Conservation (phyloP, 2,113 vertebrate species). For the Eptatretus burgeri region DNA sequence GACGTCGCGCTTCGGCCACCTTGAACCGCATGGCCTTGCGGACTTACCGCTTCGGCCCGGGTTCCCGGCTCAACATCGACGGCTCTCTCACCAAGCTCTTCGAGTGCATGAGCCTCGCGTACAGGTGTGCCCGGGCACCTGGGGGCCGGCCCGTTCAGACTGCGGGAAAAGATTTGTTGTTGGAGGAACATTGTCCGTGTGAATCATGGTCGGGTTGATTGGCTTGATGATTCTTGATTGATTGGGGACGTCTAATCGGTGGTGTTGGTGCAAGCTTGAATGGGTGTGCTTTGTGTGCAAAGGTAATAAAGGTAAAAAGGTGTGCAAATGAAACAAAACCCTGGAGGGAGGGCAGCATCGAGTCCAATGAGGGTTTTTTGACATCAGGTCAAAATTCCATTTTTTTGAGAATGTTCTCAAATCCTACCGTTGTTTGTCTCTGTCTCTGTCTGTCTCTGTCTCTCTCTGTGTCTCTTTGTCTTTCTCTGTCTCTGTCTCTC, state of each 20-base stretch:
- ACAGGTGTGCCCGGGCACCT: constrained; percentile 31
- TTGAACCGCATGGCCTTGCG: constrained; percentile 19
- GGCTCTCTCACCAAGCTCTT: constrained; percentile 66
- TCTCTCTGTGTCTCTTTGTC: neutral
- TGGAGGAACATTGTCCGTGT: too few species aligned
- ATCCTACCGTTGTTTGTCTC: neutral
- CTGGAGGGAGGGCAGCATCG: too few species aligned
- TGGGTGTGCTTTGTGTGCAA: too few species aligned
- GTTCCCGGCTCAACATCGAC: constrained; percentile 52
- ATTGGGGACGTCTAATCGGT: too few species aligned
- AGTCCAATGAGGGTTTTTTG: too few species aligned
- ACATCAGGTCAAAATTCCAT: too few species aligned
- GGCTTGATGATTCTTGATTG: too few species aligned
- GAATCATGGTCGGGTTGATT: too few species aligned
- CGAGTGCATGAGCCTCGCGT: constrained; percentile 92
- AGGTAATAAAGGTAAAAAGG: too few species aligned
- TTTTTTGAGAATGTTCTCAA: too few species aligned
- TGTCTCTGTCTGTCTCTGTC: neutral
- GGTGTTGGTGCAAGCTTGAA: too few species aligned
- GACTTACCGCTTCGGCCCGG: constrained; percentile 26
- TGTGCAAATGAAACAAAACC: too few species aligned
- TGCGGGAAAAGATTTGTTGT: neutral
- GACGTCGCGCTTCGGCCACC: constrained; percentile 21
- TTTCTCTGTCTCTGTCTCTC: neutral
- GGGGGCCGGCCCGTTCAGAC: neutral